Conservation (phyloP, 2,888 invertebrate species). For the Archips crataeganus region DNA sequence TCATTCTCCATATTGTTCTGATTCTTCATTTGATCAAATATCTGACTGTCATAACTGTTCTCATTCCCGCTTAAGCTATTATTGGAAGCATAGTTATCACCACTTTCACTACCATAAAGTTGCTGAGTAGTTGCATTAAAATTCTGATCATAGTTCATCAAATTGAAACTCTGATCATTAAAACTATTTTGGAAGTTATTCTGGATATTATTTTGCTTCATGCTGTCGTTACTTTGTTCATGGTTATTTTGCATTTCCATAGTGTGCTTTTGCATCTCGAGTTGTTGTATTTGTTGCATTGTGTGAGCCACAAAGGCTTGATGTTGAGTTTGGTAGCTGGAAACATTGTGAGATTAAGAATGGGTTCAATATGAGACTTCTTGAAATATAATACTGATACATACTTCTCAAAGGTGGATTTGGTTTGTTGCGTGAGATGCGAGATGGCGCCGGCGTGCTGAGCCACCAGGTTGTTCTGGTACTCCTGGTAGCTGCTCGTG, state of each 20-base stretch:
- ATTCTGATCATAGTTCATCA: conserved; percentile 68
- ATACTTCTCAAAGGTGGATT: conserved; percentile 92
- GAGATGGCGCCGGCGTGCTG: conserved; percentile 92
- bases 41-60: conserved; percentile 80
- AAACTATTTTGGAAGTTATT: conserved; percentile 71
- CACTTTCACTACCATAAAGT: conserved; percentile 74
- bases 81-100: conserved; percentile 75
- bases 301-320: conserved; percentile 97
- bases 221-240: conserved; percentile 66
- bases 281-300: conserved; percentile 93
- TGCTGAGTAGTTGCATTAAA: conserved; percentile 65
- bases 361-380: conserved; percentile 17
- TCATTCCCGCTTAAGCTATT: conserved; percentile 82
- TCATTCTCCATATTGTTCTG: conserved; percentile 65
- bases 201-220: conserved; percentile 63
- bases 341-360: conserved; percentile 49
- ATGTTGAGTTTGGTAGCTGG: conserved; percentile 96
- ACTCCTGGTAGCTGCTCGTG: conserved; percentile 94
- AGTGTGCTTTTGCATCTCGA: conserved; percentile 91
- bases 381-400: conserved; percentile 49
- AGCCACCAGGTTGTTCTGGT: conserved; percentile 93
- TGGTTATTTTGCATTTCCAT: conserved; percentile 84
- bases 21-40: conserved; percentile 72
- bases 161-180: conserved; percentile 68
- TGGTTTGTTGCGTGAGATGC: conserved; percentile 92